These are phyloP conservation scores for Sebastes schlegelii DNA, from an alignment of 2,113 vertebrate genomes.

Conservation along the genomic window DNA sequence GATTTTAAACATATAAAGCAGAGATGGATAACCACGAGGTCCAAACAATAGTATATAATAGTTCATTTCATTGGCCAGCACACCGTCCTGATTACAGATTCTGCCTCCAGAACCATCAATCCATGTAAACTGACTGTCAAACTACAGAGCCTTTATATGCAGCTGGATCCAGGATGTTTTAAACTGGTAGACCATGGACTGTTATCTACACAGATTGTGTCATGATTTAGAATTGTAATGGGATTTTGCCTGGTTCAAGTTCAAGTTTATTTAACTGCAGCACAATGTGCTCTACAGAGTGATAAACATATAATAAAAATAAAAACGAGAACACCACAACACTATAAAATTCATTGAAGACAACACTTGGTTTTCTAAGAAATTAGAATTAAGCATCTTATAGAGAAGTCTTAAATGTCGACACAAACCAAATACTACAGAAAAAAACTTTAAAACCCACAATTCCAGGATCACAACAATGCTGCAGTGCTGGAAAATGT, in stretches of 20 bases:
- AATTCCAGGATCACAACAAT: background rate
- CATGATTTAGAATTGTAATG: background rate
- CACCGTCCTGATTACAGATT: conserved; percentile 25
- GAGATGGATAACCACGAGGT: background rate
- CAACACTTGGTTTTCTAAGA: background rate
- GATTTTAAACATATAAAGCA: background rate
- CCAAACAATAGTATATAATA: background rate
- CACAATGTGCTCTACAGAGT: background rate
- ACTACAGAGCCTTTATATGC: background rate
- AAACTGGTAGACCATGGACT: background rate
- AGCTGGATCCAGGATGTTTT: background rate
- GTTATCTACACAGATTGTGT: background rate
- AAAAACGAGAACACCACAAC: background rate
- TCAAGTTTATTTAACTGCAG: background rate
- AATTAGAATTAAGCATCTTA: background rate
- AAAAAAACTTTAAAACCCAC: background rate
- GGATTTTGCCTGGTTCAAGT: background rate
- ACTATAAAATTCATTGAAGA: background rate
- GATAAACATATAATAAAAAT: background rate
- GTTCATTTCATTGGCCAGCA: background rate
- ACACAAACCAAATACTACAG: background rate
- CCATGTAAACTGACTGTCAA: background rate
- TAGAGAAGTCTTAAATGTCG: background rate
- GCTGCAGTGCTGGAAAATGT: too few species aligned
- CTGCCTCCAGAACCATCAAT: conserved; percentile 15